phyloP scores from a whole-genome alignment of 2,797 vertebrate genomes.

The Eremophila alpestris region DNA sequence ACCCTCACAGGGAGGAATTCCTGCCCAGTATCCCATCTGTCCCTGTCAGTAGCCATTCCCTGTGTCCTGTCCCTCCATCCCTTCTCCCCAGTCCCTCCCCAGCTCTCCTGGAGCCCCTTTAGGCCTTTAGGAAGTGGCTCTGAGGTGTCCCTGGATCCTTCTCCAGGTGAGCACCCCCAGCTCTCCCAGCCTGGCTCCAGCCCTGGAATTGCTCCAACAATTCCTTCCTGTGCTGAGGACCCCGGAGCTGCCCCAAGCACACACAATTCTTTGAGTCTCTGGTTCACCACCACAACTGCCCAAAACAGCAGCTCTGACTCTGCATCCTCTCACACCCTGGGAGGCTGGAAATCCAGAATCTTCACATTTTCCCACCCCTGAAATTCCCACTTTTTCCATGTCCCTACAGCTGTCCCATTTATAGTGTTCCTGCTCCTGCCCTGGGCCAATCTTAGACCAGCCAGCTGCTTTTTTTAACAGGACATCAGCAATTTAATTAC shows the following conservation, averaged over 20 bases:
- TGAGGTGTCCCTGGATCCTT: accelerated
- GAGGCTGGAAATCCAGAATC: not conserved
- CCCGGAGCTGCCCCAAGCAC: not conserved
- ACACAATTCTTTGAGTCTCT: not conserved
- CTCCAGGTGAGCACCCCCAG: not conserved
- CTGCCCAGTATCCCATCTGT: accelerated
- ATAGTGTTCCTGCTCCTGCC: not conserved
- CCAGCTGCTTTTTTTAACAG: constrained; percentile 60
- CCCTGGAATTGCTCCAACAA: not conserved
- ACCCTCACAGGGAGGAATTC: accelerated
- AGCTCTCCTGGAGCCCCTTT: not conserved
- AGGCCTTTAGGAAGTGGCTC: not conserved
- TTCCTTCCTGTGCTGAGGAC: not conserved
- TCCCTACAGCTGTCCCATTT: not conserved
- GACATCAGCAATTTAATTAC: constrained; percentile 66
- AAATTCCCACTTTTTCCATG: not conserved
- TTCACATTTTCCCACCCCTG: not conserved
- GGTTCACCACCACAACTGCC: not conserved
- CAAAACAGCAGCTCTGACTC: not conserved
- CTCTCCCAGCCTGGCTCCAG: not conserved
- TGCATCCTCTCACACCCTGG: not conserved
- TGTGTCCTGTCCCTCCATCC: not conserved
- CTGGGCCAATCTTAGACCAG: constrained; percentile 2
- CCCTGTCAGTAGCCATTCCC: not conserved
- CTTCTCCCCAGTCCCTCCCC: not conserved